Evolutionary conservation across 2,113 vertebrate species (phyloP).

Genomic region (Gracilinanus agilis): DNA sequence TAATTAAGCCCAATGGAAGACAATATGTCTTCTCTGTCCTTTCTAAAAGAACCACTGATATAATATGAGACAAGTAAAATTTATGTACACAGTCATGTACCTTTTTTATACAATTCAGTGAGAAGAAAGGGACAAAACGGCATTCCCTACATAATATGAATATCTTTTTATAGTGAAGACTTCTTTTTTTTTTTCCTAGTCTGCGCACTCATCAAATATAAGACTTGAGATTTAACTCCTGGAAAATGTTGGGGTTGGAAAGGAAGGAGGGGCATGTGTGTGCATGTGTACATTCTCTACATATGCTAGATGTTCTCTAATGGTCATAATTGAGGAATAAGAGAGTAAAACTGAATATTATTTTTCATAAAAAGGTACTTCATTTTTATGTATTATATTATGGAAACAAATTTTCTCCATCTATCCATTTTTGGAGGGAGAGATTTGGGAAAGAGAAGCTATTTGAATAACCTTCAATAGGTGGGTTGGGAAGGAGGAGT

Average conservation of each 20-base stretch:
- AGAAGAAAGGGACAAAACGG: background rate
- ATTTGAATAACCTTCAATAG: background rate
- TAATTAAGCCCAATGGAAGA: background rate
- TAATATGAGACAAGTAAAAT: conserved; percentile 15
- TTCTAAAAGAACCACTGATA: conserved; percentile 27
- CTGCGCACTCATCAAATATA: background rate
- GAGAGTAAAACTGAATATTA: background rate
- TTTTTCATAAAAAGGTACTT: background rate
- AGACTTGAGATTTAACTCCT: conserved; percentile 10
- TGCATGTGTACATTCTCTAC: background rate
- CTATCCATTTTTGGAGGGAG: background rate
- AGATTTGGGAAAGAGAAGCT: background rate
- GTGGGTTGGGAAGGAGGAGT: background rate
- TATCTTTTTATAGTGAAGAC: conserved; percentile 4
- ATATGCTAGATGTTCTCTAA: background rate
- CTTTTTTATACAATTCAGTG: background rate
- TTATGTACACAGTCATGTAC: background rate
- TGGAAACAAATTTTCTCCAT: background rate
- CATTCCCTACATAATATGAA: background rate
- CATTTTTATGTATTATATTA: conserved; percentile 35
- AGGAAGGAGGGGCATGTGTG: too few species aligned
- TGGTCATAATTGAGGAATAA: background rate
- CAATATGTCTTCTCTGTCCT: background rate
- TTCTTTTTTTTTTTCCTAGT: conserved; percentile 1
- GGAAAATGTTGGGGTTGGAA: background rate